Conservation (phyloP, 2,113 vertebrate species). For the Corythoichthys intestinalis region DNA sequence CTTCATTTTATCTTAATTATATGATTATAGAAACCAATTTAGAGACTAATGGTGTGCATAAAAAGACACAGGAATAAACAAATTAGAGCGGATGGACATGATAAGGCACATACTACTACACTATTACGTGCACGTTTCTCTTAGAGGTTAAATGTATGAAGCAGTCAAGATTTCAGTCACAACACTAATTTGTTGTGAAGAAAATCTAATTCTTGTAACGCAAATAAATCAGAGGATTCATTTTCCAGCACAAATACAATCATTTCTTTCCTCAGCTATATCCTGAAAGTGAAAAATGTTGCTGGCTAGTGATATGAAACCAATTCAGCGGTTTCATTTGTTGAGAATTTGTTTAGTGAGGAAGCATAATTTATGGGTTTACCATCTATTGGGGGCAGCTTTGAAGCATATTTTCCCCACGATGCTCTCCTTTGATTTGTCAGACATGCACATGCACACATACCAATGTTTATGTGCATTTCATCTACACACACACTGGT, state of each 20-base stretch:
- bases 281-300: constrained; percentile 16
- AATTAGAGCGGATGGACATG: constrained; percentile 38
- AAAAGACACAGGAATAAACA: constrained; percentile 50
- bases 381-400: constrained; percentile 35
- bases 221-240: background rate
- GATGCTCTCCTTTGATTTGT: constrained; percentile 40
- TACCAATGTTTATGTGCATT: constrained; percentile 45
- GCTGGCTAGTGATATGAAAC: constrained; percentile 34
- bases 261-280: constrained; percentile 4
- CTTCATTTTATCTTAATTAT: constrained; percentile 55
- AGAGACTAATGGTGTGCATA: constrained; percentile 58
- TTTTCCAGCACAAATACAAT: constrained; percentile 2
- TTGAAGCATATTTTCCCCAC: constrained; percentile 48
- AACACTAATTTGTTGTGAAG: background rate
- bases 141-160: background rate
- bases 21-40: constrained; percentile 55
- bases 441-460: constrained; percentile 43
- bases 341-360: constrained; percentile 18
- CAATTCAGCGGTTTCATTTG: constrained; percentile 19
- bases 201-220: background rate
- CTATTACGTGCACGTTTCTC: constrained; percentile 8
- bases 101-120: constrained; percentile 23
- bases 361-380: constrained; percentile 42
- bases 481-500: constrained; percentile 24
- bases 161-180: background rate